Percentiles rank a stretch among this genome's conserved stretches.
Conservation (phyloP, 2,888 invertebrate species). For the Eupithecia tripunctaria region DNA sequence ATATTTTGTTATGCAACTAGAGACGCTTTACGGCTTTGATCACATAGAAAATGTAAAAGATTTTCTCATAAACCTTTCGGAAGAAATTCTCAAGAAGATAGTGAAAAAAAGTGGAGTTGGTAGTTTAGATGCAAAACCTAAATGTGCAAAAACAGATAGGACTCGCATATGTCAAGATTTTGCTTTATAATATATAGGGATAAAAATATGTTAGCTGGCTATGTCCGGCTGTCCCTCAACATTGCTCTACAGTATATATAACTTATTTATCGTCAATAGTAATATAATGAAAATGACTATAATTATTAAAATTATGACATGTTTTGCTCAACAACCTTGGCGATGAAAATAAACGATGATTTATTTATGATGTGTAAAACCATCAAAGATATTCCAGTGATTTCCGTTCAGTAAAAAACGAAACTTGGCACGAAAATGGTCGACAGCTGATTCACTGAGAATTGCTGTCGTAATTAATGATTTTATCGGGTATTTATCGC, state of each 20-base stretch:
- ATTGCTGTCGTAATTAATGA: background rate
- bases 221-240: no score
- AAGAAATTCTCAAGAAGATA: background rate
- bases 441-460: background rate
- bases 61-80: background rate
- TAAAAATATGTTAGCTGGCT: background rate
- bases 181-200: no score
- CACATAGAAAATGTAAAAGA: background rate
- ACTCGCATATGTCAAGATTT: background rate
- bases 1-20: background rate
- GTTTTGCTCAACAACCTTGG: background rate
- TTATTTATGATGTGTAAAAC: background rate
- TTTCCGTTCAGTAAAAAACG: background rate
- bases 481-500: no score
- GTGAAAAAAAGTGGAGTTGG: background rate
- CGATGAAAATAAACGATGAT: background rate
- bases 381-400: background rate
- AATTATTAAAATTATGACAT: background rate
- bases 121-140: background rate
- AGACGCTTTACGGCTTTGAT: background rate
- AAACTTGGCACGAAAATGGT: constrained; percentile 2
- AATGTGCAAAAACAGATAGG: background rate
- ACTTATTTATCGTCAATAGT: background rate
- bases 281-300: background rate
- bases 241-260: background rate